A percentile compares a stretch with the other conserved stretches of the same genome.
These are phyloP conservation scores for Athalia cordata DNA, from an alignment of 2,888 invertebrate species.

Conservation along the genomic window DNA sequence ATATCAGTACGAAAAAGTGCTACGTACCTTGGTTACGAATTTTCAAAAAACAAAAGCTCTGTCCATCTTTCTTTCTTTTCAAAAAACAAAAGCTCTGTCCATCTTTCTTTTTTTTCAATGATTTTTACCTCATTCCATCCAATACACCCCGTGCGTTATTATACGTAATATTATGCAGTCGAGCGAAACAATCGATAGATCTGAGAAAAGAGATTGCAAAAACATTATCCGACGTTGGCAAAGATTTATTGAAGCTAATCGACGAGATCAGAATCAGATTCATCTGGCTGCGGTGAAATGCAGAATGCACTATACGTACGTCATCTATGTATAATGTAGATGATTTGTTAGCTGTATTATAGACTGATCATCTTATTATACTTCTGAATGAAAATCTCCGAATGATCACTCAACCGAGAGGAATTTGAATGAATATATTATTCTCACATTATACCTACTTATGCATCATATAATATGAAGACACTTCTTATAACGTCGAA, in stretches of 20 bases:
- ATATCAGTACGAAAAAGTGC: no score
- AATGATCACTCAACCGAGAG: slow-evolving; percentile 4
- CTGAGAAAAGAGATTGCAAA: slow-evolving; percentile 2
- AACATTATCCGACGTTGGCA: slow-evolving; percentile 8
- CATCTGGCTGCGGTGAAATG: slow-evolving; percentile 20
- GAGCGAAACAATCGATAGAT: background rate
- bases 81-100: no score
- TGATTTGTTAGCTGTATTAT: background rate
- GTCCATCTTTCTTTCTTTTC: no score
- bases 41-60: no score
- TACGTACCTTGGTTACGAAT: no score
- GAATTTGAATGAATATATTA: background rate
- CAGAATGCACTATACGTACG: background rate
- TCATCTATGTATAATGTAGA: background rate
- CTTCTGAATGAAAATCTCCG: background rate
- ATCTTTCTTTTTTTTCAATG: no score
- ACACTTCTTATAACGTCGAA: background rate
- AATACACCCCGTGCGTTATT: no score
- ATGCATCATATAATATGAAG: background rate
- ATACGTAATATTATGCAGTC: background rate
- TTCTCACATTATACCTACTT: no score
- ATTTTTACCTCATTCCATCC: no score
- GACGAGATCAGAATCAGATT: slow-evolving; percentile 6
- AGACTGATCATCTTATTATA: no score
- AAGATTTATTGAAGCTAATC: slow-evolving; percentile 41